These are phyloP conservation scores for Corella eumyota DNA, from an alignment of 23 tunicate species.

Conservation along the genomic window DNA sequence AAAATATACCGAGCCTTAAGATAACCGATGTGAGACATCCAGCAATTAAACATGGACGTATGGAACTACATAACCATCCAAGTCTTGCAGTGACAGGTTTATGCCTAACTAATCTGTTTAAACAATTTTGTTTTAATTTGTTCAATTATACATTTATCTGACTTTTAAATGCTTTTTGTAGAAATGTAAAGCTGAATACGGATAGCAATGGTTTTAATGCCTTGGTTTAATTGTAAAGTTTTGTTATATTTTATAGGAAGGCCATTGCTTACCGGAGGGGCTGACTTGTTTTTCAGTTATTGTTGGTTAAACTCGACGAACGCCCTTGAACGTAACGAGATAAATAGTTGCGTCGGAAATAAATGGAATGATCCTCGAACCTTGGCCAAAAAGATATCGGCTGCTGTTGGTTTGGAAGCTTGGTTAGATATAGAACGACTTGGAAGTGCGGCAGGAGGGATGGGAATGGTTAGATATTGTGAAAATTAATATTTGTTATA, in stretches of 20 bases:
- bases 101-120: not conserved
- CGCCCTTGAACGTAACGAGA: conserved; percentile 41
- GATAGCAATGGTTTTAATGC: too few relatives aligned
- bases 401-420: not conserved
- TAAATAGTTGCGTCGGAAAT: conserved; percentile 20
- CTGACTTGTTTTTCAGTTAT: conserved; percentile 88
- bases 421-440: conserved; percentile 88
- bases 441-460: conserved; percentile 67
- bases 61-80: conserved; percentile 30
- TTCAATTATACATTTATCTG: too few relatives aligned
- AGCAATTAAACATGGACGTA: conserved; percentile 51
- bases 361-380: conserved; percentile 66
- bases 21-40: conserved; percentile 28
- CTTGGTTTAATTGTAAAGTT: too few relatives aligned
- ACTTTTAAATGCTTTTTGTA: too few relatives aligned
- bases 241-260: conserved; percentile 16
- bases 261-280: conserved; percentile 15
- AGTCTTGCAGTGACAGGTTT: conserved; percentile 40
- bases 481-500: not conserved
- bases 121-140: not conserved
- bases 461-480: conserved; percentile 80
- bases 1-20: conserved; percentile 42
- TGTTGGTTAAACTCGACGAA: conserved; percentile 78
- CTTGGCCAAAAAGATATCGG: conserved; percentile 29
- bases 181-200: too few relatives aligned